Base-by-base conservation (phyloP, 2,797 vertebrate genomes). In the Phaenicophaeus curvirostris region DNA sequence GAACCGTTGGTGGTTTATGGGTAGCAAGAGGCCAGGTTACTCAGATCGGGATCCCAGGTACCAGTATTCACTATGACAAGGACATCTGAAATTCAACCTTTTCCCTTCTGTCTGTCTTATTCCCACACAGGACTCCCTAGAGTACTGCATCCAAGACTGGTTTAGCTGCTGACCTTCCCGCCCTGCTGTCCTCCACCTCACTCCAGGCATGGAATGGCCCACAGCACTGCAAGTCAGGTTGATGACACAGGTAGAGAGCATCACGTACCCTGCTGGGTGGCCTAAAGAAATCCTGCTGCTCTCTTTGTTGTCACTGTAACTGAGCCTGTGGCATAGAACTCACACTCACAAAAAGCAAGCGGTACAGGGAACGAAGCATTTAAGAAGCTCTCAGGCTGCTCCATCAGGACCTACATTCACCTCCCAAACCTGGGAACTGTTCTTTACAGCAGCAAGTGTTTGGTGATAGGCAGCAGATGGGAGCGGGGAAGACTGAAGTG, bases 401-500 rank as follows among this genome's bases (percentile, higher is more conserved):
- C 85, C 71, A 5, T 53, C 67, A 51, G 62, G 48, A 81, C 65
- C 57, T 54, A 58, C 37, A 71, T 73, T 66, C 39, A 73, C 55
- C 63, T 73, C 88, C 86, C 37, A 73, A 72, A 82, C 18, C 77
- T 41, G 55, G 21, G n/a, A 51, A 66, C 13, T 86, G 9, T 20
- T 80, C 85, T 71, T 79, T 27, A 63, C 33, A 92, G 88, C 88
- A 73, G 81, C 50, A 92, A 74, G 54, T 85, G 15, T 44, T 33
- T 54, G 75, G 61, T 61, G 67, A 57, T 39, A 61, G 65, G 78
- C 68, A 90, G 93, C 82, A 87, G 89, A 89, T 93, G 90, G 81
- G 57, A 86, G 66, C 23, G 50, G 77, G 46, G 67, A 87, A 80
- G 93, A 93, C 2, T 3, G 79, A 78, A 81, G 48, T 24, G 51